These are phyloP conservation scores for Latrodectus elegans DNA, from an alignment of 2,888 invertebrate species.

Conservation along the genomic window DNA sequence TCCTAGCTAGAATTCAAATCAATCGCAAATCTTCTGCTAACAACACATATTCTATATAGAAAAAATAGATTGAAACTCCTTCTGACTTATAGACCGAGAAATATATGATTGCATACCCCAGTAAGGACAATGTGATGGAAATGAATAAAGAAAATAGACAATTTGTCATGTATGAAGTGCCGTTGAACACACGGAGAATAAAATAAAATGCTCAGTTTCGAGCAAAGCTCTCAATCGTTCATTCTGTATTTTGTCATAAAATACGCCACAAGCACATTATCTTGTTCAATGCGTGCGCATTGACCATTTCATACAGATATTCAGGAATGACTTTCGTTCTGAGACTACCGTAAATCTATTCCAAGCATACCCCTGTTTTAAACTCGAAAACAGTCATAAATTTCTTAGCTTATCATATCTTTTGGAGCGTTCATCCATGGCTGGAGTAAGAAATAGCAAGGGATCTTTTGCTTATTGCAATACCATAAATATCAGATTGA, in stretches of 20 bases:
- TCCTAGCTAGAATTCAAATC: background rate
- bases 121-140: background rate
- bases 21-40: background rate
- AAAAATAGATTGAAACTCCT: background rate
- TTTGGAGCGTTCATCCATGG: constrained; percentile 33
- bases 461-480: constrained; percentile 9
- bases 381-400: constrained; percentile 32
- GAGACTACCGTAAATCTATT: constrained; percentile 28
- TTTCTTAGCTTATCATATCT: constrained; percentile 31
- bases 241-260: constrained; percentile 2
- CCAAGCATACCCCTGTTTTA: constrained; percentile 9
- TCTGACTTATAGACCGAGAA: background rate
- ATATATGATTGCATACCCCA: background rate
- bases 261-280: constrained; percentile 12
- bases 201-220: background rate
- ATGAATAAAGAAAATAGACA: background rate
- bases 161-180: constrained; percentile 9
- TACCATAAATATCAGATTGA: background rate
- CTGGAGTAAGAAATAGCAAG: constrained; percentile 12
- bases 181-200: background rate
- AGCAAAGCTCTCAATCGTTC: background rate
- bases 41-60: background rate
- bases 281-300: constrained; percentile 10
- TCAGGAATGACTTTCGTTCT: constrained; percentile 13
- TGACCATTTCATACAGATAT: constrained; percentile 27